Conservation (phyloP, 2,113 vertebrate species). For the Cynoglossus semilaevis region DNA sequence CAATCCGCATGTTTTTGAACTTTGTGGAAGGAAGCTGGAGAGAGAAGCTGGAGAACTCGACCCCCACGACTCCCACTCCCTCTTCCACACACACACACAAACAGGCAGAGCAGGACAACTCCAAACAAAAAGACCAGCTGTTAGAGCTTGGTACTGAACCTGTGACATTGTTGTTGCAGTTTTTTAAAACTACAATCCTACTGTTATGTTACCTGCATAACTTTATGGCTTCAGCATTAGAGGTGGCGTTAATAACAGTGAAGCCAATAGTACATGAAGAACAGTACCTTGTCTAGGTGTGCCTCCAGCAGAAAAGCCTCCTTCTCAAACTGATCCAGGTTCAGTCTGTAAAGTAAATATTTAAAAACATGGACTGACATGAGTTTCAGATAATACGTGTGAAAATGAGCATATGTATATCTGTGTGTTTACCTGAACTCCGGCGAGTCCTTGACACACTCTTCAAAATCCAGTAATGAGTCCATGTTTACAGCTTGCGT, state of each 20-base stretch:
- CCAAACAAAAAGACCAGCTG: too few relatives aligned
- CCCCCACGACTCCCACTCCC: too few relatives aligned
- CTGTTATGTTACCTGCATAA: not conserved
- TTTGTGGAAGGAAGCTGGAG: too few relatives aligned
- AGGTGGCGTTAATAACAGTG: not conserved
- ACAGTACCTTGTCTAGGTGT: conserved; percentile 66
- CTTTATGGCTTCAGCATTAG: not conserved
- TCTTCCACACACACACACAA: too few relatives aligned
- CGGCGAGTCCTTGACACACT: conserved; percentile 75
- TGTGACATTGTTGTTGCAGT: too few relatives aligned
- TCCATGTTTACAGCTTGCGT: conserved; percentile 57
- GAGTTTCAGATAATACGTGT: not conserved
- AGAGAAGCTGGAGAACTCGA: too few relatives aligned
- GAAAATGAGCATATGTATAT: not conserved
- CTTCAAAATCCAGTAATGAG: conserved; percentile 72
- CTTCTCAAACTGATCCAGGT: conserved; percentile 65
- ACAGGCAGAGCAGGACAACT: too few relatives aligned
- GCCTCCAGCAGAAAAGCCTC: conserved; percentile 68
- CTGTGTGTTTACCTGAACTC: conserved; percentile 67
- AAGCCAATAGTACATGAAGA: not conserved
- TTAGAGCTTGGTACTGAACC: too few relatives aligned
- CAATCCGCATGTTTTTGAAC: too few relatives aligned
- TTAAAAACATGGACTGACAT: not conserved
- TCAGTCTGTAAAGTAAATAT: conserved; percentile 45
- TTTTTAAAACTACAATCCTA: too few relatives aligned